Conservation (phyloP, 2,113 vertebrate species). For the Halcyon malimbica region DNA sequence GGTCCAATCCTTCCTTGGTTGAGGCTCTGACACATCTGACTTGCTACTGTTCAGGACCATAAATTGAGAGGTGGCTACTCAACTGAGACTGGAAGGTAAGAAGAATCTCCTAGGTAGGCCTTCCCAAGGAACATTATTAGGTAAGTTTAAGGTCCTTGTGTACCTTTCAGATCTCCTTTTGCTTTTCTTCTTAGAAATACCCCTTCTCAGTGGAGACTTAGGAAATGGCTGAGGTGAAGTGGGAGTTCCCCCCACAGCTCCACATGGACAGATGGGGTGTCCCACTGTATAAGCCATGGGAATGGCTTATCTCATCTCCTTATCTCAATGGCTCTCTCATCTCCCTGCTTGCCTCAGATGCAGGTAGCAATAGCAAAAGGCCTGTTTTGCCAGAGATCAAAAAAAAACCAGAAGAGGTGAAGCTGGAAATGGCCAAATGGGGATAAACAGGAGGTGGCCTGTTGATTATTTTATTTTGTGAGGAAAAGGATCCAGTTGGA, state of each 20-base stretch:
- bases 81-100: not conserved
- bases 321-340: no score
- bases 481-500: not conserved
- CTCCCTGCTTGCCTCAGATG: not conserved
- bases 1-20: not conserved
- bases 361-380: not conserved
- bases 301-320: no score
- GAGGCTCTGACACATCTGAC: not conserved
- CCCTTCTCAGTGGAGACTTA: not conserved
- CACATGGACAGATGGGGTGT: not conserved
- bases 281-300: not conserved
- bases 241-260: not conserved
- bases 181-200: not conserved
- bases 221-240: not conserved
- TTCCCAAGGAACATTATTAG: not conserved
- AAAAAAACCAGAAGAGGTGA: not conserved
- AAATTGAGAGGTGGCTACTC: not conserved
- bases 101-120: not conserved
- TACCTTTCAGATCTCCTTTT: not conserved
- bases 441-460: not conserved
- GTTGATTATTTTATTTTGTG: not conserved
- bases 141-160: not conserved
- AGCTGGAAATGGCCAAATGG: not conserved
- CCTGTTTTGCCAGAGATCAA: not conserved
- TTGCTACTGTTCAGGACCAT: not conserved